phyloP scores from a whole-genome alignment of 2,113 vertebrate species.

The Charina bottae region DNA sequence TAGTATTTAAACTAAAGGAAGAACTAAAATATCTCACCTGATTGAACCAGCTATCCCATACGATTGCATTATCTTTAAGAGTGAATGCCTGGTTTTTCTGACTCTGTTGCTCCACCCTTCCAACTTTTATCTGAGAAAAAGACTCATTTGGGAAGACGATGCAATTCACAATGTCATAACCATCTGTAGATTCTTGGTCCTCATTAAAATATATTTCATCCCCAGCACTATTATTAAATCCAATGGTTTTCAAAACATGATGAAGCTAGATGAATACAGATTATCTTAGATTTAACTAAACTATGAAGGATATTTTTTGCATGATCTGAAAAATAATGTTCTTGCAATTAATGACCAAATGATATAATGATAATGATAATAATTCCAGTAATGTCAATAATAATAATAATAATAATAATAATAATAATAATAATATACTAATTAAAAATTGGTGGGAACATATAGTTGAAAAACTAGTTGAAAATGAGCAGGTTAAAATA shows the following conservation, averaged over 20 bases:
- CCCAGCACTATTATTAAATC: conserved; percentile 13
- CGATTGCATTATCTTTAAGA: background rate
- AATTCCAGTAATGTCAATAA: too few species aligned
- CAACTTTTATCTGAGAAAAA: background rate
- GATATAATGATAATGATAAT: too few species aligned
- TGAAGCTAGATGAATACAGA: background rate
- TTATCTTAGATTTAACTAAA: background rate
- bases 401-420: too few species aligned
- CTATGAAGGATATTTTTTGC: background rate
- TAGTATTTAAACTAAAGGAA: background rate
- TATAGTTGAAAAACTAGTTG: too few species aligned
- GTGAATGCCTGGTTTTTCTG: background rate
- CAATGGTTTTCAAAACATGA: background rate
- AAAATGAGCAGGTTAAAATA: too few species aligned
- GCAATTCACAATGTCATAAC: conserved; percentile 25
- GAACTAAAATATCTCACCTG: background rate
- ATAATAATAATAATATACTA: too few species aligned
- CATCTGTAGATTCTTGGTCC: background rate
- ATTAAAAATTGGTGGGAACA: too few species aligned
- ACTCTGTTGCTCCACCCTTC: background rate
- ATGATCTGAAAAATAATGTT: background rate
- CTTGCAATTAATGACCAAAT: background rate
- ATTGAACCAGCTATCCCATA: conserved; percentile 1
- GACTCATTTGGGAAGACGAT: conserved; percentile 10
- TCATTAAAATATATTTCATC: conserved; percentile 12